Conservation (phyloP, 2,797 vertebrate genomes). For the Sylvia borin region DNA sequence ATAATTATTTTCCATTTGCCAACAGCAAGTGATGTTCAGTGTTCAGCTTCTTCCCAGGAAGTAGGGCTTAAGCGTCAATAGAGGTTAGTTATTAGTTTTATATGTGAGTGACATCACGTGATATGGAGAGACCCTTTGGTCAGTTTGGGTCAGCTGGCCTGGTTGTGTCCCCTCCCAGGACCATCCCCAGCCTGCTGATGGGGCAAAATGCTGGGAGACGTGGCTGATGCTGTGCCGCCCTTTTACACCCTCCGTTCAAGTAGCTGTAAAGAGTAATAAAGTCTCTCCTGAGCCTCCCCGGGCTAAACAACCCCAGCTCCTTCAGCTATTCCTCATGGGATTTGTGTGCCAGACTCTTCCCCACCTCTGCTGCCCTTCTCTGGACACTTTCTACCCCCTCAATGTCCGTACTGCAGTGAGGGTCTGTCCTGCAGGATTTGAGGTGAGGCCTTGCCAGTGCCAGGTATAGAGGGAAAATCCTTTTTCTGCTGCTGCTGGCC, state of each 20-base stretch:
- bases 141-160: background rate
- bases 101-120: background rate
- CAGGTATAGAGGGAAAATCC: accelerated
- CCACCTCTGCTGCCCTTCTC: background rate
- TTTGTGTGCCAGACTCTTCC: background rate
- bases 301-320: background rate
- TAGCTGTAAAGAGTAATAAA: background rate
- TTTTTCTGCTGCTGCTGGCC: background rate
- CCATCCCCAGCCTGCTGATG: background rate
- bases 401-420: background rate
- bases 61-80: background rate
- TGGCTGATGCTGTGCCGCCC: background rate
- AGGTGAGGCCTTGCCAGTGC: background rate
- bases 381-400: background rate
- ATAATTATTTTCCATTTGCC: background rate
- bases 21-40: too few species aligned
- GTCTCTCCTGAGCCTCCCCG: background rate
- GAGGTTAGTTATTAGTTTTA: background rate
- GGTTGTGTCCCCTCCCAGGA: background rate
- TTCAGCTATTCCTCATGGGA: background rate
- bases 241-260: background rate
- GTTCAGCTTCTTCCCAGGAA: background rate
- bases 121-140: background rate
- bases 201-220: background rate
- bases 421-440: background rate